Conservation (phyloP, 53 echinoderm and acorn worm genomes). For the Pentamera pediparva region DNA sequence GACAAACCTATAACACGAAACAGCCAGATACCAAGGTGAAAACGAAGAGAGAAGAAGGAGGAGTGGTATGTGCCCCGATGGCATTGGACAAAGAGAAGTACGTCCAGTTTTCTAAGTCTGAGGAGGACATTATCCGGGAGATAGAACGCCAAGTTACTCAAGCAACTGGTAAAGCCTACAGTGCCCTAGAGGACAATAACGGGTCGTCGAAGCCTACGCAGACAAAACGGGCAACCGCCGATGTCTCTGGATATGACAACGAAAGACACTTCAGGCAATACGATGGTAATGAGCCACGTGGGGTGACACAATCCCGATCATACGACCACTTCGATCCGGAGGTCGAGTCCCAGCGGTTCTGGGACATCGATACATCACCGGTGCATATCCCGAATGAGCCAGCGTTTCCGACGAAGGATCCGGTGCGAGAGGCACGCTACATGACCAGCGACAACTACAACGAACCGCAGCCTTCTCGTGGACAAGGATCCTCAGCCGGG, state of each 20-base stretch:
- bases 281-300: not conserved
- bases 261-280: not conserved
- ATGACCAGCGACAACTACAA: not conserved
- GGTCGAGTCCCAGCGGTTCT: slow-evolving; percentile 15
- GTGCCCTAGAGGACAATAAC: slow-evolving; percentile 76
- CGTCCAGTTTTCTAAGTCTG: slow-evolving; percentile 77
- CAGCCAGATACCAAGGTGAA: not conserved
- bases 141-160: slow-evolving; percentile 93
- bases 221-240: not conserved
- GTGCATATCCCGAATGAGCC: not conserved
- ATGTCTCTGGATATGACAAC: not conserved
- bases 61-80: slow-evolving; percentile 49
- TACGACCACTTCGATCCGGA: slow-evolving; percentile 10
- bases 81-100: slow-evolving; percentile 22
- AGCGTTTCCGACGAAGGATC: slow-evolving; percentile 1
- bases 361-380: slow-evolving; percentile 32
- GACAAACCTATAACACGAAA: slow-evolving; percentile 3
- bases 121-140: slow-evolving; percentile 89
- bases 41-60: slow-evolving; percentile 57
- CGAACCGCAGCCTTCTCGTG: not conserved
- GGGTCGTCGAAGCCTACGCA: not conserved
- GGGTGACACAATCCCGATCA: not conserved
- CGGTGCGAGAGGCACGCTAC: not conserved
- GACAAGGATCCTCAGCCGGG: not conserved
- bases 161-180: slow-evolving; percentile 80